phyloP scores from a whole-genome alignment of 1,140 invertebrate species.

The Drosophila obscura region DNA sequence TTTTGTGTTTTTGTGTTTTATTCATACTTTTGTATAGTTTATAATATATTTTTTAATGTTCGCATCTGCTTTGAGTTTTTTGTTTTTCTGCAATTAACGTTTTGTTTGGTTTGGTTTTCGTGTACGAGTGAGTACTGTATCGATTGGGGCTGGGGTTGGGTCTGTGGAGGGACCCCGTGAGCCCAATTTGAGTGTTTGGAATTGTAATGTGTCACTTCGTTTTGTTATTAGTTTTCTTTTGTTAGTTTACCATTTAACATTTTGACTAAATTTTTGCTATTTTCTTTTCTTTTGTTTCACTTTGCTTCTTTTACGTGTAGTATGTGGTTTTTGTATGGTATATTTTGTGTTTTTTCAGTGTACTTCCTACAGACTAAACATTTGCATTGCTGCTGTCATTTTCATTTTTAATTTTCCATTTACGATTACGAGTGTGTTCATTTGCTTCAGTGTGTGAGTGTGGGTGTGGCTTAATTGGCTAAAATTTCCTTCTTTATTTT shows the following conservation, averaged over 20 bases:
- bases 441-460: conserved; percentile 38
- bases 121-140: conserved; percentile 5
- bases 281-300: conserved; percentile 43
- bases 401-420: conserved; percentile 43
- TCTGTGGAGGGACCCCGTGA: conserved; percentile 10
- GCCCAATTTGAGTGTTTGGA: conserved; percentile 52
- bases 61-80: conserved; percentile 34
- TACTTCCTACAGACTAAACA: conserved; percentile 75
- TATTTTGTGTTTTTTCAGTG: conserved; percentile 64
- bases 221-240: conserved; percentile 31
- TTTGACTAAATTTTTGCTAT: conserved; percentile 79
- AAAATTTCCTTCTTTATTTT: conserved; percentile 52
- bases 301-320: conserved; percentile 44
- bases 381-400: conserved; percentile 58
- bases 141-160: conserved; percentile 17
- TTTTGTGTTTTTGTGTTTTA: conserved; percentile 25
- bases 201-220: conserved; percentile 17
- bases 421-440: conserved; percentile 54
- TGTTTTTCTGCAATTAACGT: conserved; percentile 32
- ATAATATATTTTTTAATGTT: conserved; percentile 63
- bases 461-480: conserved; percentile 68
- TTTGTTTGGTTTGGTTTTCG: conserved; percentile 37
- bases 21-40: conserved; percentile 51
- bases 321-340: conserved; percentile 44
- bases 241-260: conserved; percentile 75